A percentile compares a stretch with the other conserved stretches of the same genome.
phyloP scores from a whole-genome alignment of 2,113 vertebrate genomes.

The Naja naja region DNA sequence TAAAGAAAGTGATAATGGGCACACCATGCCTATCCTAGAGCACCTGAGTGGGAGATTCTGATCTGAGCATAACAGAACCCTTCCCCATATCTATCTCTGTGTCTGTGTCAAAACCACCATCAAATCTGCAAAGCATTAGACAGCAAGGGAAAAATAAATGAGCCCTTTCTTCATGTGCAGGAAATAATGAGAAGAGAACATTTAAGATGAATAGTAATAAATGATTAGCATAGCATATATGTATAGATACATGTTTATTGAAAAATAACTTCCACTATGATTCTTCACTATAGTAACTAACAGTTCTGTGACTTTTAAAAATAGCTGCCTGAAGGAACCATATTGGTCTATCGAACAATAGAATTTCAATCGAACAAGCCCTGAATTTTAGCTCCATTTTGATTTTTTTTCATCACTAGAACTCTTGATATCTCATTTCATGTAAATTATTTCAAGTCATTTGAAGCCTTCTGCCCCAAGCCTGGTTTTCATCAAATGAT shows the following conservation, averaged over 20 bases:
- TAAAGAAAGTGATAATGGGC: neutral
- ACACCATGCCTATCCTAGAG: neutral
- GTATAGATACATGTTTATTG: neutral
- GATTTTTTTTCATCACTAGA: neutral
- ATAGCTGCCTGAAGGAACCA: neutral
- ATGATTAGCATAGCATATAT: neutral
- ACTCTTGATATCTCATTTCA: neutral
- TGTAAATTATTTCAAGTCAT: neutral
- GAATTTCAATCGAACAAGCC: neutral
- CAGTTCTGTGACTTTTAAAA: neutral
- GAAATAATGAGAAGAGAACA: neutral
- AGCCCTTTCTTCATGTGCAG: neutral
- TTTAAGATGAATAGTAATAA: neutral
- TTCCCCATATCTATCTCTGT: neutral
- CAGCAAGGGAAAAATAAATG: neutral
- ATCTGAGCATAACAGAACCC: neutral
- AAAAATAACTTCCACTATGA: neutral
- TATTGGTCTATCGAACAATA: neutral
- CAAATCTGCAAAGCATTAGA: neutral
- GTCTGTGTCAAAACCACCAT: neutral
- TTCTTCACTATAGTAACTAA: neutral
- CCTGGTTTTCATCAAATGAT: neutral
- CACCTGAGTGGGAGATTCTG: neutral
- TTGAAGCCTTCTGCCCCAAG: neutral
- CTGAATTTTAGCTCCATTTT: neutral